Conservation (phyloP, 2,888 invertebrate genomes). For the Pristionchus arcanus region DNA sequence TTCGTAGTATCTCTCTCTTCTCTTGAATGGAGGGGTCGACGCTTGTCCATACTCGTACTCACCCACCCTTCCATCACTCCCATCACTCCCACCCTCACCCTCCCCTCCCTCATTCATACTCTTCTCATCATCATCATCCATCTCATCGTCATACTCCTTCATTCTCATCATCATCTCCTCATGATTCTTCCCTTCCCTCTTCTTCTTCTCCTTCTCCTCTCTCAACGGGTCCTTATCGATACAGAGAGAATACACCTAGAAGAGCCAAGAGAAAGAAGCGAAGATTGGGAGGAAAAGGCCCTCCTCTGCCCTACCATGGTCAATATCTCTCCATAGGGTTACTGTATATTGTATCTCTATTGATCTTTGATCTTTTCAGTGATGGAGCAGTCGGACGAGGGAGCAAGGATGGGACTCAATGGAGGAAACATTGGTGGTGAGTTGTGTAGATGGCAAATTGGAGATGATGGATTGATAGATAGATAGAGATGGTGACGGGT, state of each 20-base stretch:
- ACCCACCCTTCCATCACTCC: background rate
- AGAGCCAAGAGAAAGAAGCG: slow-evolving; percentile 10
- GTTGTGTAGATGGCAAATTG: background rate
- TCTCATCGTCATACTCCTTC: background rate
- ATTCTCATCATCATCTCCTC: background rate
- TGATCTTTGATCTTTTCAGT: slow-evolving; percentile 8
- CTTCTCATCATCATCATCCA: background rate
- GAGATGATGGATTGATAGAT: background rate
- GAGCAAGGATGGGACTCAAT: background rate
- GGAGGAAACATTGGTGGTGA: background rate
- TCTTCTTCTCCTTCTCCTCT: background rate
- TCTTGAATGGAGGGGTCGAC: background rate
- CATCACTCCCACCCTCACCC: background rate
- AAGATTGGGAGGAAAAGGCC: background rate
- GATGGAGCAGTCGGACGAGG: background rate
- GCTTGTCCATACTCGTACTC: background rate
- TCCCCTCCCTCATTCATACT: background rate
- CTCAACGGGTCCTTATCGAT: background rate
- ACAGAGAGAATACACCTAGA: background rate
- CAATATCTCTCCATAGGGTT: background rate
- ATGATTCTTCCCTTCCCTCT: background rate
- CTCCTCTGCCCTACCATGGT: slow-evolving; percentile 1
- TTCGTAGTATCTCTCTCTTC: slow-evolving; percentile 11
- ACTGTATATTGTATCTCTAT: background rate
- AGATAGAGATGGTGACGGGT: background rate